These are phyloP conservation scores for Argynnis bischoffii DNA, from an alignment of 2,888 invertebrate species.

Conservation along the genomic window DNA sequence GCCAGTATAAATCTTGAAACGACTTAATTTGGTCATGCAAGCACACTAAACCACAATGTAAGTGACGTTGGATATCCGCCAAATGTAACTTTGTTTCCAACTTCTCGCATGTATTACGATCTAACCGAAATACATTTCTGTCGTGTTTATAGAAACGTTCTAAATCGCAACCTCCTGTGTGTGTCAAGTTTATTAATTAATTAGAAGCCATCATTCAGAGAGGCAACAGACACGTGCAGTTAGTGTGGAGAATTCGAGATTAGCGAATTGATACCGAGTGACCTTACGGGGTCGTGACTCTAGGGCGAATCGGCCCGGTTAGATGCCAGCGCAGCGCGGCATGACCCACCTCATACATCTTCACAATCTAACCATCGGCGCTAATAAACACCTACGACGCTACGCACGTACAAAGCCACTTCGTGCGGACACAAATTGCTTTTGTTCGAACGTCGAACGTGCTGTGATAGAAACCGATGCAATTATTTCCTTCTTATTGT, in stretches of 20 bases:
- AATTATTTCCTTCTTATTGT: slow-evolving; percentile 56
- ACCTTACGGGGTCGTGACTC: slow-evolving; percentile 62
- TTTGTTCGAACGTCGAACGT: slow-evolving; percentile 73
- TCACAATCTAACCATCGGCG: slow-evolving; percentile 53
- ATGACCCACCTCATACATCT: slow-evolving; percentile 41
- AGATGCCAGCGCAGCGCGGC: slow-evolving; percentile 36
- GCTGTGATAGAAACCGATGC: slow-evolving; percentile 61
- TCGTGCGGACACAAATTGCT: slow-evolving; percentile 79
- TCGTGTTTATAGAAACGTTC: slow-evolving; percentile 23
- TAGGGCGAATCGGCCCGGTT: slow-evolving; percentile 40
- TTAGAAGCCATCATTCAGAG: slow-evolving; percentile 53
- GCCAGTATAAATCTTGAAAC: slow-evolving; percentile 42
- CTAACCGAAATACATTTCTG: slow-evolving; percentile 23
- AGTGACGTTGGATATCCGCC: slow-evolving; percentile 73
- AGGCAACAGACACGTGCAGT: slow-evolving; percentile 57
- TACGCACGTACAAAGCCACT: slow-evolving; percentile 74
- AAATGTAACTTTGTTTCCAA: slow-evolving; percentile 70
- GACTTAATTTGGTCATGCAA: slow-evolving; percentile 63
- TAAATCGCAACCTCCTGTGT: slow-evolving; percentile 1
- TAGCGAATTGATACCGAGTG: slow-evolving; percentile 64
- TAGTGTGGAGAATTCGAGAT: slow-evolving; percentile 62
- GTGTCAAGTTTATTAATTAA: slow-evolving; percentile 46
- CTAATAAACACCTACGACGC: slow-evolving; percentile 77
- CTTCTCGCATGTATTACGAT: slow-evolving; percentile 56
- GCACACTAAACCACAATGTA: slow-evolving; percentile 69